phyloP scores from a whole-genome alignment of 2,113 vertebrate genomes.

The Sterna hirundo region DNA sequence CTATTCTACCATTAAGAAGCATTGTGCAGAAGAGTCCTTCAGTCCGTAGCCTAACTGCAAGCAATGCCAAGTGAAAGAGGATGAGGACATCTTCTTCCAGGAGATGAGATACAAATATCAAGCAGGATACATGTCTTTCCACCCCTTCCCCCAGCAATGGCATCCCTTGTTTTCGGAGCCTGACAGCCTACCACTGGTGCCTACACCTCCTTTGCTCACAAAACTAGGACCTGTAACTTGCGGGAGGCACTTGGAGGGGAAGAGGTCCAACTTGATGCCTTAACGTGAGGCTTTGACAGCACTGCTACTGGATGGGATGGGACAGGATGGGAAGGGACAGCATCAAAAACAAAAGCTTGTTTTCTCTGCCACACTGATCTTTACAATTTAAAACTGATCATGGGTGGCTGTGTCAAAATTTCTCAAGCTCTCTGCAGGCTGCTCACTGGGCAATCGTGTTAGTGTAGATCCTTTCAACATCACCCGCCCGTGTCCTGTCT shows the following conservation, averaged over 20 bases:
- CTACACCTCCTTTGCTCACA: neutral
- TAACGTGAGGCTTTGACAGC: neutral
- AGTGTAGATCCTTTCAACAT: neutral
- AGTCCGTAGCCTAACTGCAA: neutral
- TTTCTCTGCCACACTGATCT: neutral
- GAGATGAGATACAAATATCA: neutral
- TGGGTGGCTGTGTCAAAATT: neutral
- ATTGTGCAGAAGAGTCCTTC: neutral
- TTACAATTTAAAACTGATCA: neutral
- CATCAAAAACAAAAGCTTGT: neutral
- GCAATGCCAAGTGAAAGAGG: neutral
- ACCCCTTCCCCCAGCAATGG: neutral
- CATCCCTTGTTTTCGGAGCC: neutral
- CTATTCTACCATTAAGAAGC: neutral
- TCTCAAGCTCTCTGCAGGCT: neutral
- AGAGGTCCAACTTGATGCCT: neutral
- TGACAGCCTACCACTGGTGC: neutral
- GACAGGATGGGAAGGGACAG: neutral
- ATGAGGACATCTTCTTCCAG: neutral
- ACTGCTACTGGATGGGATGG: neutral
- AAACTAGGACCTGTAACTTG: neutral
- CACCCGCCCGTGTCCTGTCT: neutral
- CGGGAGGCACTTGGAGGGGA: neutral
- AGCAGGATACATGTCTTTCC: neutral
- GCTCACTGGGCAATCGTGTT: neutral